A percentile compares a stretch with the other conserved stretches of the same genome.
These are phyloP conservation scores for Spongilla lacustris DNA, from an alignment of 37 sponge, comb jelly and placozoan genomes.

Conservation along the genomic window DNA sequence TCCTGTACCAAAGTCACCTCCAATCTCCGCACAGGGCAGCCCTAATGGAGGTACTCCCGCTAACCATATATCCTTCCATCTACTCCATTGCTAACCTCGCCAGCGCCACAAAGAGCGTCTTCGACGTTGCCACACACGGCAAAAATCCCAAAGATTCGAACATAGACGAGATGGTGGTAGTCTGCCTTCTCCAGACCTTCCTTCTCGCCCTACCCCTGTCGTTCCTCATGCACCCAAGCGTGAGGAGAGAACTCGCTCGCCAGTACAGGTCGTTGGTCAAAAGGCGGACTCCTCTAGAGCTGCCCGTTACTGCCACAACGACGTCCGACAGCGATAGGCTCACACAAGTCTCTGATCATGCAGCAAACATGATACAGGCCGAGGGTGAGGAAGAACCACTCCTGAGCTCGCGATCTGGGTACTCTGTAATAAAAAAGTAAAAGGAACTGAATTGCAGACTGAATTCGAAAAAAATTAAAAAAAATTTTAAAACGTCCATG, in stretches of 20 bases:
- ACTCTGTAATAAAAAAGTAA: too few species aligned
- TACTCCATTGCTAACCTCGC: background rate
- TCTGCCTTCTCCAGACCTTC: background rate
- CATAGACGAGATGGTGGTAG: background rate
- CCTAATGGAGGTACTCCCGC: background rate
- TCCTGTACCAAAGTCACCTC: background rate
- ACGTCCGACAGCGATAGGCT: background rate
- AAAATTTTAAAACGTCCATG: too few species aligned
- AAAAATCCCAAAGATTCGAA: background rate
- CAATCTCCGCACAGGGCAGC: background rate
- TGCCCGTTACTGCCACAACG: background rate
- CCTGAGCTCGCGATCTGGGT: background rate
- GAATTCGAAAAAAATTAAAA: too few species aligned
- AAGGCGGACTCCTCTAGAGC: background rate
- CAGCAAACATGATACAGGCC: background rate
- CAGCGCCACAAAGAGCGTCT: background rate
- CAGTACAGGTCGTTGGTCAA: background rate
- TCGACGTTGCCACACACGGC: background rate
- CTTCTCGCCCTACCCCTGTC: background rate
- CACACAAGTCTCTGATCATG: background rate
- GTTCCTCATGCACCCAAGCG: background rate
- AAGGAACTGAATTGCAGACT: too few species aligned
- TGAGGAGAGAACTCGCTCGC: background rate
- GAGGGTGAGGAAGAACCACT: background rate
- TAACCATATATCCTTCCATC: background rate